phyloP scores from a whole-genome alignment of 2,113 vertebrate species.

The Danio rerio region GRCz12tu NC_133198.1:32454501-32455000 shows the following conservation, averaged over 20 bases:
- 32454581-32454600: too few relatives aligned
- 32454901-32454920: background rate
- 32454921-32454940: background rate
- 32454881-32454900: background rate
- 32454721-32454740: conserved; percentile 86
- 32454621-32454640: too few relatives aligned
- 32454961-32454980: background rate
- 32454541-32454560: too few relatives aligned
- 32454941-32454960: background rate
- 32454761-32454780: conserved; percentile 99
- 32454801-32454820: conserved; percentile 95
- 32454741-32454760: conserved; percentile 98
- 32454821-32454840: conserved; percentile 96
- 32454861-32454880: conserved; percentile 90
- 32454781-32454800: conserved; percentile 98
- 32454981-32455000: background rate
- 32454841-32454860: conserved; percentile 95
- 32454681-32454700: background rate
- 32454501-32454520: too few relatives aligned
- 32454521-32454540: too few relatives aligned
- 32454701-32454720: background rate
- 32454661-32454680: too few relatives aligned
- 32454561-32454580: too few relatives aligned
- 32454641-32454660: too few relatives aligned
- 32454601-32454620: too few relatives aligned